Conservation (phyloP, 2,888 invertebrate genomes). For the Apantesis nais region DNA sequence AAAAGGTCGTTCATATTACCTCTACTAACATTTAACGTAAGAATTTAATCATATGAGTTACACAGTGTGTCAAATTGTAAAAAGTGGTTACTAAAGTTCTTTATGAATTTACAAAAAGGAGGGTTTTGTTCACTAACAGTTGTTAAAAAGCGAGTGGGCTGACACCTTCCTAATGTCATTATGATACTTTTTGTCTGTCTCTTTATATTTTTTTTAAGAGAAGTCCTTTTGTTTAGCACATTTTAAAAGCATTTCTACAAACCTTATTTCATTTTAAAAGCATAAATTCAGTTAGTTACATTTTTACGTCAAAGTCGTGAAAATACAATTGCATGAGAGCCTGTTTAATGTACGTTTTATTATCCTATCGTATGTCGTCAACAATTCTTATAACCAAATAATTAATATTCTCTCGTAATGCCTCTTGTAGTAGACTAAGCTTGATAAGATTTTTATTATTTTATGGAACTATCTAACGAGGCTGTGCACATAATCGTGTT, state of each 20-base stretch:
- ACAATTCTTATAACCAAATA: not conserved
- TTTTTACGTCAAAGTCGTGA: constrained; percentile 1
- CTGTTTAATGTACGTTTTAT: constrained; percentile 2
- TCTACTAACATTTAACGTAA: not conserved
- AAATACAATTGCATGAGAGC: constrained; percentile 3
- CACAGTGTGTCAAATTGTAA: constrained; percentile 9
- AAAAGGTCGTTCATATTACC: too few relatives aligned
- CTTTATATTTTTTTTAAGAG: constrained; percentile 17
- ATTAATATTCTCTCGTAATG: not conserved
- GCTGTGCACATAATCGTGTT: not conserved
- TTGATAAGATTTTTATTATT: not conserved
- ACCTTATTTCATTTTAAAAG: constrained; percentile 29
- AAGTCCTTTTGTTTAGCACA: constrained; percentile 39
- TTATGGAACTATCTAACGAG: not conserved
- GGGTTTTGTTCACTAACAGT: constrained; percentile 24
- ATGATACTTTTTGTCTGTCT: constrained; percentile 20
- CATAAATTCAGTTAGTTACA: constrained; percentile 29
- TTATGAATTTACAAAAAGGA: constrained; percentile 23
- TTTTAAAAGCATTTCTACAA: constrained; percentile 26
- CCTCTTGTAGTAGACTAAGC: not conserved
- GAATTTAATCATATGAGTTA: not conserved
- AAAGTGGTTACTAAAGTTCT: constrained; percentile 28
- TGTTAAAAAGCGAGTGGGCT: constrained; percentile 26
- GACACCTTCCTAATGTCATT: constrained; percentile 26
- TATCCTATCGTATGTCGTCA: not conserved